Evolutionary conservation across 2,797 vertebrate genomes (phyloP), one percentile per base, ranked within the genome.

Genomic region (Enteromius anoplus): DNA sequence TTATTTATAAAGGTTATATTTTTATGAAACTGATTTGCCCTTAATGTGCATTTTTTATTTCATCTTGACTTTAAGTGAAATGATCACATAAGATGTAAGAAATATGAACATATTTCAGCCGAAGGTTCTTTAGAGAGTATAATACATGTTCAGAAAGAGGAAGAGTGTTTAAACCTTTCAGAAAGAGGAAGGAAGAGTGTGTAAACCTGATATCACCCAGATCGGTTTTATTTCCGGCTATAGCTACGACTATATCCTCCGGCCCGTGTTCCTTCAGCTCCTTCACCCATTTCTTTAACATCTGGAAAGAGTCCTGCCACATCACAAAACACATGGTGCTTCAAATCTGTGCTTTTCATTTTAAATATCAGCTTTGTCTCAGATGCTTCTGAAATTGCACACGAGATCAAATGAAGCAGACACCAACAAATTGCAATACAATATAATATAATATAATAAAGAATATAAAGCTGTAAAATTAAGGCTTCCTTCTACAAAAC

Each of bases 261-360:
- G 98, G 98, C n/a, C 97, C 98, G 0, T 98, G 98, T 86, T 99
- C 97, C 90, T 98, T 99, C 86, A 99, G 92, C 90, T 99, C 98
- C 91, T 99, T 98, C 85, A 99, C 98, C 98, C 98, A 99, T 89
- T 98, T 99, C 94, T 99, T 99, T 93, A 99, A 92, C 80, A 96
- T 99, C 92, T 98, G 96, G 94, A 99, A 99, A 7, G 98, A 99
- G 92, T 99, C 98, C 98, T 99, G 93, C 87, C 23, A 40, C 51
- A 34, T 40, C 72, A 75, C 1, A 75, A 37, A 23, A 40, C 32
- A 75, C 19, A 58, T 9, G 32, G 19, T n/a, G 29, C 5, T 34
- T 11, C 19, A 75, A 10, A 76, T 21, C 3, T 19, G 45, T 5
- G 5, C 58, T 26, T 26, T 62, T 62, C 26, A 62, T 29, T 15